A percentile compares a stretch with the other conserved stretches of the same genome.
Conservation (phyloP, 2,797 vertebrate species). For the Sebastes vulpes region DNA sequence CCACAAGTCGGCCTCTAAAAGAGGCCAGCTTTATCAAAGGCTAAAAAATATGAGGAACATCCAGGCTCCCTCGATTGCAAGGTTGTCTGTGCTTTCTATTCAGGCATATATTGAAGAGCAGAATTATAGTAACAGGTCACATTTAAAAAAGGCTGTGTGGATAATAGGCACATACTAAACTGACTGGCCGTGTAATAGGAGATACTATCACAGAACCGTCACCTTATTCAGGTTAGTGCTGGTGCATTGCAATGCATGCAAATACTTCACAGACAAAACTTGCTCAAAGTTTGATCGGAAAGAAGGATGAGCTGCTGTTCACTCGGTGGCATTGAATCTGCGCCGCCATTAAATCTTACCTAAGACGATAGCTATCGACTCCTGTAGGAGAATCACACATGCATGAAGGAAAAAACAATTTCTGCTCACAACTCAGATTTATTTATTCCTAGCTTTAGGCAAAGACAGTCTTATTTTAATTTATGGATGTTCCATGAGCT, state of each 20-base stretch:
- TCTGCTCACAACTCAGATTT: constrained; percentile 80
- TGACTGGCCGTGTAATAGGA: constrained; percentile 3
- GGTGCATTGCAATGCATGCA: constrained; percentile 2
- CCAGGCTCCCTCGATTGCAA: not conserved
- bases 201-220: not conserved
- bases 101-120: constrained; percentile 3
- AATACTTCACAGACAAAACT: constrained; percentile 33
- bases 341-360: constrained; percentile 78
- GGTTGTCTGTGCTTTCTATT: constrained; percentile 14
- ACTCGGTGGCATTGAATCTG: constrained; percentile 52
- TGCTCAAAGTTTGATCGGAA: constrained; percentile 36
- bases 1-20: constrained; percentile 20
- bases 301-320: constrained; percentile 45
- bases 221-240: not conserved
- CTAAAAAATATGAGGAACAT: constrained; percentile 14
- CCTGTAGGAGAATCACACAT: constrained; percentile 60
- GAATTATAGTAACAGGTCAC: constrained; percentile 2
- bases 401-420: constrained; percentile 81
- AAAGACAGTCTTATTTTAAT: constrained; percentile 82
- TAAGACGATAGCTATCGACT: constrained; percentile 76
- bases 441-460: constrained; percentile 85
- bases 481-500: constrained; percentile 79
- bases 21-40: constrained; percentile 44
- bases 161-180: constrained; percentile 11
- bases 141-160: not conserved